phyloP scores from a whole-genome alignment of 2,797 vertebrate genomes.

The Leuciscus waleckii region DNA sequence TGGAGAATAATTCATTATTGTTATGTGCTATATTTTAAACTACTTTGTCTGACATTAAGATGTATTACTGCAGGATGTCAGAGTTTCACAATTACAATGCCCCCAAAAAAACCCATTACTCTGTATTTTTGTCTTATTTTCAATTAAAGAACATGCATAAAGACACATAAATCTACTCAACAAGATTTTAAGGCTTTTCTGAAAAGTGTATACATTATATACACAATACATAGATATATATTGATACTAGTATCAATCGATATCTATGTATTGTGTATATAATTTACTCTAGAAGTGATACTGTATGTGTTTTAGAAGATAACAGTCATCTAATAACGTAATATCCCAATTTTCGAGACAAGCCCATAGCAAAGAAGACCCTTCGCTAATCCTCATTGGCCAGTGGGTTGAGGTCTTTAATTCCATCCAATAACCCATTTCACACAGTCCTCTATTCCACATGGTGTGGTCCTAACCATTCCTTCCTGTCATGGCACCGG shows the following conservation, averaged over 20 bases:
- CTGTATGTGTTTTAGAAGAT: neutral
- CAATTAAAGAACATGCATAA: no score
- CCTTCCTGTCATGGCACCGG: conserved; percentile 9
- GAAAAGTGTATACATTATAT: neutral
- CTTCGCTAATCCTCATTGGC: conserved; percentile 3
- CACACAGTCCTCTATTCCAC: conserved; percentile 9
- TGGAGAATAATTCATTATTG: neutral
- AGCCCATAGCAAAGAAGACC: conserved; percentile 45
- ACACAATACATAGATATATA: no score
- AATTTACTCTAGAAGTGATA: neutral
- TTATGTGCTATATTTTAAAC: neutral
- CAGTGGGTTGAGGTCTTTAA: conserved; percentile 16
- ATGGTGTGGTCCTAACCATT: conserved; percentile 21
- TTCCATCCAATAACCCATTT: conserved; percentile 36
- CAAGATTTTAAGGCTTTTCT: no score
- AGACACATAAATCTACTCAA: no score
- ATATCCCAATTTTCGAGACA: neutral
- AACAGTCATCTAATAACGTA: neutral
- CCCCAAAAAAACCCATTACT: no score
- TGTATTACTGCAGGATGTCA: neutral
- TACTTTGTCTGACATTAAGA: neutral
- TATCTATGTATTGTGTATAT: neutral
- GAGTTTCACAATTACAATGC: neutral
- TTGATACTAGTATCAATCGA: neutral
- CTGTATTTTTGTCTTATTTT: no score